Percentiles rank a stretch among this genome's conserved stretches.
Evolutionary conservation across 2,113 vertebrate genomes (phyloP).

Genomic region (Rissa tridactyla): DNA sequence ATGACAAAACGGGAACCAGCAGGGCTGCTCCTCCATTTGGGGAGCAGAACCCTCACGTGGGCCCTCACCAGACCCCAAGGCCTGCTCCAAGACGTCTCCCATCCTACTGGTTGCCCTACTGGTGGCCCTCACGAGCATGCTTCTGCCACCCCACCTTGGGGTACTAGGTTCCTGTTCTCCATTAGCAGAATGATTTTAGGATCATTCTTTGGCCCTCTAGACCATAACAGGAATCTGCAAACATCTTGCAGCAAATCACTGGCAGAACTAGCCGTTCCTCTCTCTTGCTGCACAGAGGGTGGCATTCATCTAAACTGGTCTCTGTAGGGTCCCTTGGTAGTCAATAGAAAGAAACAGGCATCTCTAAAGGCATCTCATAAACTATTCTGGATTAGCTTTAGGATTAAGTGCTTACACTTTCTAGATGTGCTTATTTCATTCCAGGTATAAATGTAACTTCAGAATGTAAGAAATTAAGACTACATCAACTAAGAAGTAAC

Average conservation of each 20-base stretch:
- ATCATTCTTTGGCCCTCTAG: neutral
- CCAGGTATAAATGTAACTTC: neutral
- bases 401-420: neutral
- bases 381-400: neutral
- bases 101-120: neutral
- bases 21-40: neutral
- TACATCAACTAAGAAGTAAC: neutral
- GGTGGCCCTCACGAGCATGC: rapidly evolving
- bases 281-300: neutral
- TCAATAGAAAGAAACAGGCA: neutral
- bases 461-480: neutral
- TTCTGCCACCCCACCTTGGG: neutral
- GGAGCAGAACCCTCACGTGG: neutral
- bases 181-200: neutral
- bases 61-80: rapidly evolving
- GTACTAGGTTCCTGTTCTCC: neutral
- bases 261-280: neutral
- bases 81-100: neutral
- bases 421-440: neutral
- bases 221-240: neutral
- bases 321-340: neutral
- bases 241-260: neutral
- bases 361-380: neutral
- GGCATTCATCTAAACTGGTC: neutral
- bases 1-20: neutral